phyloP scores from a whole-genome alignment of 2,888 invertebrate species.

The Meiosimyza platycephala region DNA sequence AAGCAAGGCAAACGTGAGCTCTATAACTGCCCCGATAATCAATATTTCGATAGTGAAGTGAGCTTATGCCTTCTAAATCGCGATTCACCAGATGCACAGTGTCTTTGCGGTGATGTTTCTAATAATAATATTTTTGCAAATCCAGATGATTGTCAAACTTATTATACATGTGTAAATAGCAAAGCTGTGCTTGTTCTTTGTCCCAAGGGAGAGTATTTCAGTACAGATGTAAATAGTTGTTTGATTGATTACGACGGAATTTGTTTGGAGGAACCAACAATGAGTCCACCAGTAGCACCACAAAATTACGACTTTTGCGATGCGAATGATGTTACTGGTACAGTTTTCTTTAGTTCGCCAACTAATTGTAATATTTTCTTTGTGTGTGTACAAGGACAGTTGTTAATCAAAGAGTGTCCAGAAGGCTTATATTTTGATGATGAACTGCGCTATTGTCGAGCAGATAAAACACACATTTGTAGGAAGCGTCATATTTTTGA shows the following conservation, averaged over 20 bases:
- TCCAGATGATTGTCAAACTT: slow-evolving; percentile 49
- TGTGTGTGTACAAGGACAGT: slow-evolving; percentile 47
- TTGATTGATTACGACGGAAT: slow-evolving; percentile 47
- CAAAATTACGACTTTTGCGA: background rate
- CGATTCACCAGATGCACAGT: slow-evolving; percentile 37
- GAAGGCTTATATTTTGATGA: slow-evolving; percentile 49
- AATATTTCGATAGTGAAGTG: slow-evolving; percentile 46
- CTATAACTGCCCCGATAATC: slow-evolving; percentile 44
- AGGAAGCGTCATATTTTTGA: background rate
- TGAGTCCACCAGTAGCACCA: slow-evolving; percentile 19
- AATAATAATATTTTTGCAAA: slow-evolving; percentile 48
- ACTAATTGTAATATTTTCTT: slow-evolving; percentile 51
- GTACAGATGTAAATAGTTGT: slow-evolving; percentile 45
- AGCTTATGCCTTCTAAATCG: slow-evolving; percentile 44
- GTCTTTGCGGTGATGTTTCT: slow-evolving; percentile 52
- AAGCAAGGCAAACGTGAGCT: slow-evolving; percentile 41
- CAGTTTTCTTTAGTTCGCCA: slow-evolving; percentile 21
- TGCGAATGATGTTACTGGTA: background rate
- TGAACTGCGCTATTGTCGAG: slow-evolving; percentile 32
- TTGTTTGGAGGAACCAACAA: slow-evolving; percentile 46
- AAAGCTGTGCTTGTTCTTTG: slow-evolving; percentile 49
- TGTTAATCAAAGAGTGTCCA: slow-evolving; percentile 49
- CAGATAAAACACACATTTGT: slow-evolving; percentile 43
- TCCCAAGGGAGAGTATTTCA: slow-evolving; percentile 48
- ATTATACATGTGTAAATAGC: slow-evolving; percentile 48